These are phyloP conservation scores for Drosophila pseudotalamancana DNA, from an alignment of 2,888 invertebrate species.

Conservation along the genomic window DNA sequence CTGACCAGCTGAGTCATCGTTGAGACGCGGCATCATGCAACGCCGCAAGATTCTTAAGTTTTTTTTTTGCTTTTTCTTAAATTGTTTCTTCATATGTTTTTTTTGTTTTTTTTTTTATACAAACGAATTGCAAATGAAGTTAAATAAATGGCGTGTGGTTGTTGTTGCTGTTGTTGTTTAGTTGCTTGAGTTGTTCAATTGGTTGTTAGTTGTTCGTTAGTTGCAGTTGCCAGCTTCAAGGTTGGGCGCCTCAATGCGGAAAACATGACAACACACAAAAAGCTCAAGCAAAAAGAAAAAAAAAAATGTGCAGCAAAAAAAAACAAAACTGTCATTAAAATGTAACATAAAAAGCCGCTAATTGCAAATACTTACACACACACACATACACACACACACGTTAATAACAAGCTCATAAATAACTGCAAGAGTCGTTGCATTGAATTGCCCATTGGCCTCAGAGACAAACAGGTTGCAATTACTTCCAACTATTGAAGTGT, in stretches of 20 bases:
- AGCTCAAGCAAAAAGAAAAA: constrained; percentile 31
- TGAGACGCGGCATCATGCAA: constrained; percentile 27
- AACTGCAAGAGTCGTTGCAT: constrained; percentile 32
- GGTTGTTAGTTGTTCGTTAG: constrained; percentile 35
- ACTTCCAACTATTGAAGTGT: constrained; percentile 12
- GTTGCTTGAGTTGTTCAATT: constrained; percentile 23
- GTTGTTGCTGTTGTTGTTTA: not conserved
- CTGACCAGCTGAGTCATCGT: constrained; percentile 58
- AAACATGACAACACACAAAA: constrained; percentile 61
- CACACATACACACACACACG: constrained; percentile 1
- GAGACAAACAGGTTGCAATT: constrained; percentile 16
- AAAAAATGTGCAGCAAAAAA: too few relatives aligned
- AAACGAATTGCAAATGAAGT: constrained; percentile 73
- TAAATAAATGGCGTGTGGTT: constrained; percentile 56
- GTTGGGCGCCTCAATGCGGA: constrained; percentile 69
- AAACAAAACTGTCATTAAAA: constrained; percentile 68
- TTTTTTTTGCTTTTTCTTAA: not conserved
- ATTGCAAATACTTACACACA: constrained; percentile 54
- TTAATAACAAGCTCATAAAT: constrained; percentile 63
- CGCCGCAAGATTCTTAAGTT: constrained; percentile 50
- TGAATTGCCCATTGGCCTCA: constrained; percentile 13
- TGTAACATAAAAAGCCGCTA: constrained; percentile 73
- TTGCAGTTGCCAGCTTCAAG: constrained; percentile 53
- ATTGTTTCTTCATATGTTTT: constrained; percentile 10
- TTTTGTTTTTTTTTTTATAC: constrained; percentile 14